phyloP scores from a whole-genome alignment of 2,888 invertebrate genomes.

The Myathropa florea region DNA sequence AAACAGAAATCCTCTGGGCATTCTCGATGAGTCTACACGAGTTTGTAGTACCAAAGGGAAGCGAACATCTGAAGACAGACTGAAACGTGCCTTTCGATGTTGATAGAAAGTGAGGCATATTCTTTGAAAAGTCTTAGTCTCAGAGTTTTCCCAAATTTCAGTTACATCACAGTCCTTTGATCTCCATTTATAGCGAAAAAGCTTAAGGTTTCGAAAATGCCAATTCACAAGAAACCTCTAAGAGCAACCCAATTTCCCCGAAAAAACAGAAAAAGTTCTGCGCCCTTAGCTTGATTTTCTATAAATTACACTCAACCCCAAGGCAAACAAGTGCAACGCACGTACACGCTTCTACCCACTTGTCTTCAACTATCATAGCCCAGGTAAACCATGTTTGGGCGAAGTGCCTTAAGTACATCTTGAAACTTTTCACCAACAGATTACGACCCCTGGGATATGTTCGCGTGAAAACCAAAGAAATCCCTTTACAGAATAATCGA shows the following conservation, averaged over 20 bases:
- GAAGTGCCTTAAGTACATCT: background rate
- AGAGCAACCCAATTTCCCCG: background rate
- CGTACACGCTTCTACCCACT: background rate
- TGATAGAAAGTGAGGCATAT: no score
- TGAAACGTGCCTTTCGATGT: no score
- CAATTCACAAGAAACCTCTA: background rate
- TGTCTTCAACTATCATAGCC: background rate
- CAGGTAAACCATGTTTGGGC: background rate
- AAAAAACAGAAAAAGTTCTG: background rate
- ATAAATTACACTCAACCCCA: background rate
- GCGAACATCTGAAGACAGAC: no score
- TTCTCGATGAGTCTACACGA: no score
- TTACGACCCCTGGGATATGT: background rate
- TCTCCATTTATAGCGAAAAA: no score
- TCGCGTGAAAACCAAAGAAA: background rate
- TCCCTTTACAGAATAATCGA: constrained; percentile 30
- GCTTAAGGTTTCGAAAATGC: no score
- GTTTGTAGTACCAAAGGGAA: no score
- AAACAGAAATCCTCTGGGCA: no score
- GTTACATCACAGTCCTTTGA: no score
- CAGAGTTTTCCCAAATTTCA: no score
- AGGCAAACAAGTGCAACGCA: background rate
- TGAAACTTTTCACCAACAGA: background rate
- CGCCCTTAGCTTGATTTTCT: background rate
- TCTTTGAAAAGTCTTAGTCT: no score